These are phyloP conservation scores for Hydractinia symbiolongicarpus DNA, from an alignment of 30 jellyfish, hydroid and myxozoan genomes.

Conservation along the genomic window DNA sequence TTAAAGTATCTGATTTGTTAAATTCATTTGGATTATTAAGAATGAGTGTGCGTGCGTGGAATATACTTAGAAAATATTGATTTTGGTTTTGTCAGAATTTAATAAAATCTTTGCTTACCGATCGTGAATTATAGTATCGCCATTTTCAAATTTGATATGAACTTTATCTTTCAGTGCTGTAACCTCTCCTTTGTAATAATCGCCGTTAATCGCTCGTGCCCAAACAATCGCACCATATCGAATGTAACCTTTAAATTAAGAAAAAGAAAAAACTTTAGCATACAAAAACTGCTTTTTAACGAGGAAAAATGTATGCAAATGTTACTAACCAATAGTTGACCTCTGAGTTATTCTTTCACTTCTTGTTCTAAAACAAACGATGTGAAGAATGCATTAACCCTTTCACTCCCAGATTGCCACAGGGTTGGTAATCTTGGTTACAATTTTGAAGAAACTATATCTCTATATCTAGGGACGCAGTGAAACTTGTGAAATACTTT, in stretches of 20 bases:
- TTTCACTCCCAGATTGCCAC: too few species aligned
- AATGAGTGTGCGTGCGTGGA: background rate
- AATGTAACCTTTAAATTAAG: constrained; percentile 53
- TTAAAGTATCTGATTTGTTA: too few species aligned
- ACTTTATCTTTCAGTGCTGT: constrained; percentile 90
- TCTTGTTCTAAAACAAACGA: constrained; percentile 50
- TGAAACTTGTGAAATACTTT: too few species aligned
- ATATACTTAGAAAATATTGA: background rate
- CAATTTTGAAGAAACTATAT: too few species aligned
- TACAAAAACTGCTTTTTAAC: background rate
- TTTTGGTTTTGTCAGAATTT: background rate
- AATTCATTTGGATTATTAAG: background rate
- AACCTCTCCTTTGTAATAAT: constrained; percentile 85
- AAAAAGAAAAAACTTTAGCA: background rate
- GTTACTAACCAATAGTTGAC: constrained; percentile 71
- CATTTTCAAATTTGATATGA: constrained; percentile 82
- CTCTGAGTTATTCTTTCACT: constrained; percentile 93
- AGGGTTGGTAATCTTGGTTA: too few species aligned
- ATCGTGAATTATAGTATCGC: constrained; percentile 89
- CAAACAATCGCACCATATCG: constrained; percentile 94
- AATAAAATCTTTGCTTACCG: constrained; percentile 36
- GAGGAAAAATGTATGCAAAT: background rate
- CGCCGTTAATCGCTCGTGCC: constrained; percentile 96
- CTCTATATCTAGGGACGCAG: too few species aligned
- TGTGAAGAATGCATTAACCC: too few species aligned